phyloP scores from a whole-genome alignment of 2,888 invertebrate genomes.

The Cheilosia vernalis region DNA sequence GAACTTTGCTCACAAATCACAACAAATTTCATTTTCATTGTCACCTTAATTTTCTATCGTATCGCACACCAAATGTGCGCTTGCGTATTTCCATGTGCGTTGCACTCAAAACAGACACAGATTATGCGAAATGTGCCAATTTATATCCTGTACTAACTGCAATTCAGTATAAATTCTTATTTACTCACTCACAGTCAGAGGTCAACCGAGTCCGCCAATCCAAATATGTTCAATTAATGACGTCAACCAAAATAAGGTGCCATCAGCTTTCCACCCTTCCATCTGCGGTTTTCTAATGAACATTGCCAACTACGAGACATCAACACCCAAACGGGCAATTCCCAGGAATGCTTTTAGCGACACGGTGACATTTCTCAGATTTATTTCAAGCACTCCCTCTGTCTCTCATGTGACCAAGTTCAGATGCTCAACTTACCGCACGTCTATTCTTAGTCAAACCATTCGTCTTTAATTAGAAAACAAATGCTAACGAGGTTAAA shows the following conservation, averaged over 20 bases:
- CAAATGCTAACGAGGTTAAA: slow-evolving; percentile 73
- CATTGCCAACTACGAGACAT: neutral
- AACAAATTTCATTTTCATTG: no score
- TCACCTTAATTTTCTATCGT: no score
- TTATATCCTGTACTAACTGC: no score
- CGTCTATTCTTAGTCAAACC: slow-evolving; percentile 45
- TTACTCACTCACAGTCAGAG: no score
- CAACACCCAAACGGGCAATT: slow-evolving; percentile 40
- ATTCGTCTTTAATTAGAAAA: slow-evolving; percentile 71
- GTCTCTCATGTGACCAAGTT: slow-evolving; percentile 62
- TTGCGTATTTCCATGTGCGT: no score
- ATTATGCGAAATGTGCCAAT: no score
- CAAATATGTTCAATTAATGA: neutral
- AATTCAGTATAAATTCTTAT: no score
- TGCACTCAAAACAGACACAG: no score
- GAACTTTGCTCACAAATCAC: no score
- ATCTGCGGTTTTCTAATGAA: neutral
- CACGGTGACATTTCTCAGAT: slow-evolving; percentile 33
- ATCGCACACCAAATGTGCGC: no score
- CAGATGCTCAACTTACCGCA: slow-evolving; percentile 59
- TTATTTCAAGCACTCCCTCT: slow-evolving; percentile 10
- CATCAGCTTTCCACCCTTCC: no score
- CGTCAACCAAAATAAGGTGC: neutral
- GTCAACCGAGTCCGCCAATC: neutral
- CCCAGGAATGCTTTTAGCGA: slow-evolving; percentile 50